phyloP scores from a whole-genome alignment of 2,888 invertebrate genomes.

The Magallana nippona region DNA sequence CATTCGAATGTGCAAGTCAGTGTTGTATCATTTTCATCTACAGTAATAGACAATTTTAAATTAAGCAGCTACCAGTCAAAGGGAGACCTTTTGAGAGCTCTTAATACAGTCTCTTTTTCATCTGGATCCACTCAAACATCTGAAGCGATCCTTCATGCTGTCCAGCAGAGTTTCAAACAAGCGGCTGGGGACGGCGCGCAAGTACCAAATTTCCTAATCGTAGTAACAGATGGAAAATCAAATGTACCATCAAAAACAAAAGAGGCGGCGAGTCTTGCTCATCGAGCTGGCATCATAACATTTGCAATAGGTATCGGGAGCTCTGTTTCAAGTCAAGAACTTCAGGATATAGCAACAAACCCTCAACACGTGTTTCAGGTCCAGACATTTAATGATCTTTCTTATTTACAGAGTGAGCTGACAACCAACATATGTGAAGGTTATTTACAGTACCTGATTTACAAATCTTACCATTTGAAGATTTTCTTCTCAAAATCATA shows the following conservation, averaged over 20 bases:
- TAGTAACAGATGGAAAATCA: slow-evolving; percentile 62
- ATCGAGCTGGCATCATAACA: slow-evolving; percentile 53
- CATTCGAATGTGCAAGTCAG: slow-evolving; percentile 60
- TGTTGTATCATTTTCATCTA: slow-evolving; percentile 57
- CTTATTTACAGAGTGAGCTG: slow-evolving; percentile 56
- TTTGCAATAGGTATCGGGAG: slow-evolving; percentile 65
- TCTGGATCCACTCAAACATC: slow-evolving; percentile 67
- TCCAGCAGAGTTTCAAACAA: slow-evolving; percentile 57
- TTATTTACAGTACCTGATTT: background rate
- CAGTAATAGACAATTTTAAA: slow-evolving; percentile 54
- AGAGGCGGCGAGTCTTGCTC: slow-evolving; percentile 54
- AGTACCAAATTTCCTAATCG: slow-evolving; percentile 59
- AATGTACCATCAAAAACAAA: slow-evolving; percentile 49
- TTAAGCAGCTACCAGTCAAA: slow-evolving; percentile 50
- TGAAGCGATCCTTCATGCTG: slow-evolving; percentile 60
- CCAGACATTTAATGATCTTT: slow-evolving; percentile 59
- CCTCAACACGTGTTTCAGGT: slow-evolving; percentile 62
- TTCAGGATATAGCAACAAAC: slow-evolving; percentile 61
- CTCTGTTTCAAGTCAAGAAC: slow-evolving; percentile 55
- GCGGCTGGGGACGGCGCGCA: slow-evolving; percentile 56
- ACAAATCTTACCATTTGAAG: no score
- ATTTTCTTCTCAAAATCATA: no score
- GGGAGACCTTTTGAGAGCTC: slow-evolving; percentile 49
- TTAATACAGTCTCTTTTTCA: slow-evolving; percentile 56
- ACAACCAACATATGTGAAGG: slow-evolving; percentile 60